Percentiles rank a stretch among this genome's conserved stretches.
These are phyloP conservation scores for Holothuria scabra DNA, from an alignment of 53 echinoderm and acorn worm genomes.

Conservation along the genomic window DNA sequence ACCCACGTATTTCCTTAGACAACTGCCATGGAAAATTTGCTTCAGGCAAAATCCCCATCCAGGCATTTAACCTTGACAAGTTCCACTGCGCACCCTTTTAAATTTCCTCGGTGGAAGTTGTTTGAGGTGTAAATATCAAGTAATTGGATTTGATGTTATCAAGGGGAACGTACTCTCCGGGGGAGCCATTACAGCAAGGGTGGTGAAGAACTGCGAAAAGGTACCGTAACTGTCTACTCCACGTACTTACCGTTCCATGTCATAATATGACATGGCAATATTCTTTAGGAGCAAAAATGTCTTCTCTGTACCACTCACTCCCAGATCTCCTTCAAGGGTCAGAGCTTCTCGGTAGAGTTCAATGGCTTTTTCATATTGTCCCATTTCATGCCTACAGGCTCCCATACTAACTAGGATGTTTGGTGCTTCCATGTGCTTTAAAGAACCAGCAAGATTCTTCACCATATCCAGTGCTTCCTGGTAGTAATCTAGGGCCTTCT, in stretches of 20 bases:
- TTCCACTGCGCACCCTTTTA: too few relatives aligned
- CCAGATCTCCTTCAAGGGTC: conserved; percentile 69
- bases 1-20: too few relatives aligned
- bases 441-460: conserved; percentile 61
- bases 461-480: conserved; percentile 77
- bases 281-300: conserved; percentile 85
- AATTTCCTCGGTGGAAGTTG: too few relatives aligned
- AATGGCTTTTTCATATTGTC: conserved; percentile 69
- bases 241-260: conserved; percentile 68
- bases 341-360: conserved; percentile 76
- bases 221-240: too few relatives aligned
- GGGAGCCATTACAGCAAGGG: too few relatives aligned
- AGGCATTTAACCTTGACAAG: too few relatives aligned
- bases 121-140: too few relatives aligned
- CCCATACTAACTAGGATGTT: conserved; percentile 81
- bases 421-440: conserved; percentile 77
- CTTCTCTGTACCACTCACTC: conserved; percentile 67
- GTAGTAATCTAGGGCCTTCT: conserved; percentile 75
- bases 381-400: conserved; percentile 87
- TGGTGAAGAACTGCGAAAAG: too few relatives aligned
- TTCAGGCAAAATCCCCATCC: too few relatives aligned
- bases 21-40: too few relatives aligned
- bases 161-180: too few relatives aligned
- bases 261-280: conserved; percentile 89
- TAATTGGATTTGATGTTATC: too few relatives aligned